Conservation (phyloP, 2,797 vertebrate genomes). For the Cryptoblepharus egeriae region DNA sequence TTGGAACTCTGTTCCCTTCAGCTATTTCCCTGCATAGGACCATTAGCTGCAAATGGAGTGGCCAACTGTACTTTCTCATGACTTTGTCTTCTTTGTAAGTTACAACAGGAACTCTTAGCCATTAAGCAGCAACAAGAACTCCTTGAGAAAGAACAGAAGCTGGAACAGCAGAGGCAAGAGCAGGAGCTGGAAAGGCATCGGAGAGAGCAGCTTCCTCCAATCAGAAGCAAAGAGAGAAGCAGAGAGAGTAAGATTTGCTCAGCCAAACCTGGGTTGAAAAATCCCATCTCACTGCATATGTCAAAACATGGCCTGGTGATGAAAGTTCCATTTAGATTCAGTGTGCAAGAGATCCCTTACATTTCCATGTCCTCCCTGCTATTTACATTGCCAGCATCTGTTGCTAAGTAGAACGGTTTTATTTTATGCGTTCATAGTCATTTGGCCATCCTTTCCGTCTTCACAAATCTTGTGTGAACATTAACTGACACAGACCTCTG, state of each 20-base stretch:
- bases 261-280: slow-evolving; percentile 52
- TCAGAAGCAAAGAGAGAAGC: slow-evolving; percentile 92
- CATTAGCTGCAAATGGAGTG: not conserved
- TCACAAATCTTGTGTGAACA: slow-evolving; percentile 1
- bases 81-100: slow-evolving; percentile 85
- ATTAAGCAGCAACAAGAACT: slow-evolving; percentile 98
- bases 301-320: slow-evolving; percentile 22
- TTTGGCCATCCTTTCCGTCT: not conserved
- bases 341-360: slow-evolving; percentile 34
- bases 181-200: slow-evolving; percentile 94
- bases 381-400: slow-evolving; percentile 1
- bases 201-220: slow-evolving; percentile 88
- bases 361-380: slow-evolving; percentile 13
- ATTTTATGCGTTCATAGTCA: not conserved
- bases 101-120: slow-evolving; percentile 97
- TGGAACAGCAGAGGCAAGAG: slow-evolving; percentile 96
- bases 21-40: not conserved
- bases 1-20: too few species aligned
- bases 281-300: slow-evolving; percentile 34
- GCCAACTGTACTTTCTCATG: slow-evolving; percentile 74
- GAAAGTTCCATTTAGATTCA: not conserved
- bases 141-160: slow-evolving; percentile 94
- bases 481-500: not conserved
- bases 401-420: not conserved
- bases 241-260: slow-evolving; percentile 91